Evolutionary conservation across 2,113 vertebrate species (phyloP), one percentile per base, ranked within the genome.

Genomic region (Syrmaticus mikado): DNA sequence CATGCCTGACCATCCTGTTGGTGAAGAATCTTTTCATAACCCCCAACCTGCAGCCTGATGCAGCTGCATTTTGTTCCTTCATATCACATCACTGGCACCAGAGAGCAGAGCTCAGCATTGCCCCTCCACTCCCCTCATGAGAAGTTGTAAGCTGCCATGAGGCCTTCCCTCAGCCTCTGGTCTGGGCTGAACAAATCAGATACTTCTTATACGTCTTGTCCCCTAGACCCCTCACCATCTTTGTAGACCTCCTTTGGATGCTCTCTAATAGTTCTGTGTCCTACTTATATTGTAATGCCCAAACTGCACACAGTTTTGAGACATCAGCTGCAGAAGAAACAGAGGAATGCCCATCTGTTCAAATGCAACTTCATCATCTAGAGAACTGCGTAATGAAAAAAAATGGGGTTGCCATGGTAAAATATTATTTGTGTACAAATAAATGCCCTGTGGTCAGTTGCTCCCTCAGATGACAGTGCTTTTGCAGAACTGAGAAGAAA

Each of bases 401-500:
- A 93, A 65, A 0, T 6, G 46, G 13, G 8, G 94, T 95, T 97
- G 61, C 76, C 79, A 94, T 92, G 87, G 96, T 48, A 81, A 89
- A 85, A 72, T 62, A 89, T 85, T 68, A 43, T 89, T 86, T 95
- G 84, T 94, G 32, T 74, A 91, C 87, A 94, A 95, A 95, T 75
- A 92, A 85, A 87, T 93, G 82, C 61, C 72, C 89, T 78, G 87
- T 2, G 52, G 85, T 92, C 85, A 90, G 72, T 89, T 92, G 74
- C 62, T 91, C 13, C 45, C 55, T 77, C 78, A 87, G 89, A 95
- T 85, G 71, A 87, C 68, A 65, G 83, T 81, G 79, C 36, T 87
- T 94, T 91, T 97, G 94, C 94, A 91, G 93, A 95, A 87, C 72
- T 89, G 3, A 4, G 76, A 91, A 91, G 75, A 92, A 92, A 96